A percentile compares a stretch with the other conserved stretches of the same genome.
Evolutionary conservation across 23 tunicate genomes (phyloP).

Genomic region (Ascidia mentula): DNA sequence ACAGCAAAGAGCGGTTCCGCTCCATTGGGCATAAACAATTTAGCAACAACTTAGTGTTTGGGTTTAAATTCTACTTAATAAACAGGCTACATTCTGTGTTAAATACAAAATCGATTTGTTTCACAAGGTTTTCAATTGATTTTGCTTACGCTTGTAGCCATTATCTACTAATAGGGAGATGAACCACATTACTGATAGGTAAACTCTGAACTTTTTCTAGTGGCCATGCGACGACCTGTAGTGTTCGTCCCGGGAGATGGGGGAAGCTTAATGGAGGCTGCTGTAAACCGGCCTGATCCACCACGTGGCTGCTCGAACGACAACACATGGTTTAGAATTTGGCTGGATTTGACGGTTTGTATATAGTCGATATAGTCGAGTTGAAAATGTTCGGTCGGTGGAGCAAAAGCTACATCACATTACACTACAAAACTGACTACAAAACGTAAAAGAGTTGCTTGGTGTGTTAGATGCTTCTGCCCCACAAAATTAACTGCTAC

Average conservation of each 20-base stretch:
- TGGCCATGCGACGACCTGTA: conserved; percentile 25
- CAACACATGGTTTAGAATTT: conserved; percentile 48
- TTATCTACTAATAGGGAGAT: too few relatives aligned
- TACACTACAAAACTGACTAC: neutral
- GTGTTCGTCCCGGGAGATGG: conserved; percentile 72
- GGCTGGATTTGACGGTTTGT: conserved; percentile 52
- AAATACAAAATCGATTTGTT: too few relatives aligned
- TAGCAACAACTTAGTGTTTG: too few relatives aligned
- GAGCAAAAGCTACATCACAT: too few relatives aligned
- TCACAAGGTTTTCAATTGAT: too few relatives aligned
- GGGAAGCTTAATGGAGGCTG: conserved; percentile 42
- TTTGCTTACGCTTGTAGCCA: too few relatives aligned
- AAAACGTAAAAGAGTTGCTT: neutral
- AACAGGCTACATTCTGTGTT: too few relatives aligned
- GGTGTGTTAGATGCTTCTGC: conserved; percentile 24
- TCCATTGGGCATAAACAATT: too few relatives aligned
- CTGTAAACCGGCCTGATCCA: neutral
- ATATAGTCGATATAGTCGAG: neutral
- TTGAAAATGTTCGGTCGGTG: too few relatives aligned
- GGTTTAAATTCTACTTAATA: too few relatives aligned
- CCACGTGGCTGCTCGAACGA: conserved; percentile 17
- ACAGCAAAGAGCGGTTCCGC: too few relatives aligned
- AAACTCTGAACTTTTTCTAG: neutral
- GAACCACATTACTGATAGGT: too few relatives aligned
- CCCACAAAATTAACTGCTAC: conserved; percentile 21